Percentiles rank a stretch among this genome's conserved stretches.
phyloP scores from a whole-genome alignment of 2,113 vertebrate species.

The Carlito syrichta region DNA sequence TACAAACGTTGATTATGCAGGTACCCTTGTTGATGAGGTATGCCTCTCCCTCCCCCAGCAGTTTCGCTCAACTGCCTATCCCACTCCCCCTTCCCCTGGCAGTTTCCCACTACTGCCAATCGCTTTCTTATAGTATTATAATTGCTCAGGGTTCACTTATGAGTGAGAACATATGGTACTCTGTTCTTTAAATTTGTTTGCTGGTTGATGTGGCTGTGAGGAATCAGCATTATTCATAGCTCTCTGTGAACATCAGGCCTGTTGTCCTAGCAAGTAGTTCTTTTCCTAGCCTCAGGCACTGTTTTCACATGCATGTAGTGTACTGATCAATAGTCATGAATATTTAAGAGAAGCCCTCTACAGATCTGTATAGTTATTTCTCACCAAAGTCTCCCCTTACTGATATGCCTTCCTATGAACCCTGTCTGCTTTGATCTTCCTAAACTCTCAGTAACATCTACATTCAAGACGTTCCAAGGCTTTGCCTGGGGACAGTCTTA shows the following conservation, averaged over 20 bases:
- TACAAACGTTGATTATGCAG: too few relatives aligned
- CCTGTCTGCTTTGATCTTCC: rapidly evolving
- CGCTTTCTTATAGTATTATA: too few relatives aligned
- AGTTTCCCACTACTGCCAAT: too few relatives aligned
- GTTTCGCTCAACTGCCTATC: too few relatives aligned
- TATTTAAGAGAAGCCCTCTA: too few relatives aligned
- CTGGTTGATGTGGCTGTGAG: neutral
- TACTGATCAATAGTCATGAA: rapidly evolving
- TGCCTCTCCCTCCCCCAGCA: too few relatives aligned
- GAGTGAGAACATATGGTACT: too few relatives aligned
- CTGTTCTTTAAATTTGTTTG: rapidly evolving
- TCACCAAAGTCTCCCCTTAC: neutral
- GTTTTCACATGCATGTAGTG: rapidly evolving
- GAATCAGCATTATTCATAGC: rapidly evolving
- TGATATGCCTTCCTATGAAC: rapidly evolving
- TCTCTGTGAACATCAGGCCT: neutral
- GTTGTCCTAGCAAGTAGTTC: rapidly evolving
- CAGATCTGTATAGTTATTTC: rapidly evolving
- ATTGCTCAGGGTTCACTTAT: too few relatives aligned
- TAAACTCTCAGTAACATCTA: rapidly evolving
- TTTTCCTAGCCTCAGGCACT: neutral
- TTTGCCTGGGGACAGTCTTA: neutral
- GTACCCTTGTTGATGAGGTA: too few relatives aligned
- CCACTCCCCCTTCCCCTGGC: too few relatives aligned
- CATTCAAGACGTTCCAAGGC: rapidly evolving